Conservation (phyloP, 2,888 invertebrate genomes). For the Apotomis capreana region DNA sequence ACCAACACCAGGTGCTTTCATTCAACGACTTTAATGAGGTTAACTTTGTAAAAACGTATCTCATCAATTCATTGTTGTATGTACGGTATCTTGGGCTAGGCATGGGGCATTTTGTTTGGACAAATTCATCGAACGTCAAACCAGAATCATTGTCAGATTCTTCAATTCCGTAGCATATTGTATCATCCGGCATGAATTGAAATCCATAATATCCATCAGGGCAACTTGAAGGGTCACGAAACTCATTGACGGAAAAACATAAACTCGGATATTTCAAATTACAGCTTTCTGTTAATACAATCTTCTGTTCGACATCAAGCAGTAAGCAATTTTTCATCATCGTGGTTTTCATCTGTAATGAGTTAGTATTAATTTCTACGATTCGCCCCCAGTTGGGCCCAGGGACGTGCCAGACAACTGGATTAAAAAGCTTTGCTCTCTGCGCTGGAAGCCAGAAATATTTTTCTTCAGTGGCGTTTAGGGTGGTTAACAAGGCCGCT, state of each 20-base stretch:
- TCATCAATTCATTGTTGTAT: slow-evolving; percentile 55
- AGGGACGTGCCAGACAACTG: slow-evolving; percentile 75
- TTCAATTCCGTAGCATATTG: slow-evolving; percentile 71
- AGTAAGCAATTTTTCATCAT: slow-evolving; percentile 66
- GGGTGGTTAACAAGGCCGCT: slow-evolving; percentile 58
- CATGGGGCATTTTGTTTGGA: slow-evolving; percentile 56
- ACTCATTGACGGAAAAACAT: slow-evolving; percentile 70
- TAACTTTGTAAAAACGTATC: slow-evolving; percentile 68
- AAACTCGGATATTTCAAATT: slow-evolving; percentile 63
- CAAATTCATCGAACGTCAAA: slow-evolving; percentile 61
- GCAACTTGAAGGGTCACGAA: slow-evolving; percentile 66
- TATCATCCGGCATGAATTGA: slow-evolving; percentile 64
- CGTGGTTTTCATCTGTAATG: slow-evolving; percentile 51
- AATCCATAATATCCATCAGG: slow-evolving; percentile 69
- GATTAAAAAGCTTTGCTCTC: slow-evolving; percentile 68
- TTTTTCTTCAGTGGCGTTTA: slow-evolving; percentile 54
- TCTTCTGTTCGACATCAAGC: slow-evolving; percentile 58
- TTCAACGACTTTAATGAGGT: slow-evolving; percentile 57
- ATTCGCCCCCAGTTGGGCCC: slow-evolving; percentile 72
- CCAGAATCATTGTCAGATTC: slow-evolving; percentile 50
- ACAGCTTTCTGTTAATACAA: slow-evolving; percentile 63
- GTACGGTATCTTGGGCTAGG: slow-evolving; percentile 53
- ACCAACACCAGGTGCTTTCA: slow-evolving; percentile 69
- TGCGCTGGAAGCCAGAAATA: slow-evolving; percentile 80
- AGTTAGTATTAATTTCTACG: slow-evolving; percentile 49